Evolutionary conservation across 64 coral and sea anemone species (phyloP).

Genomic region (Pocillopora verrucosa): DNA sequence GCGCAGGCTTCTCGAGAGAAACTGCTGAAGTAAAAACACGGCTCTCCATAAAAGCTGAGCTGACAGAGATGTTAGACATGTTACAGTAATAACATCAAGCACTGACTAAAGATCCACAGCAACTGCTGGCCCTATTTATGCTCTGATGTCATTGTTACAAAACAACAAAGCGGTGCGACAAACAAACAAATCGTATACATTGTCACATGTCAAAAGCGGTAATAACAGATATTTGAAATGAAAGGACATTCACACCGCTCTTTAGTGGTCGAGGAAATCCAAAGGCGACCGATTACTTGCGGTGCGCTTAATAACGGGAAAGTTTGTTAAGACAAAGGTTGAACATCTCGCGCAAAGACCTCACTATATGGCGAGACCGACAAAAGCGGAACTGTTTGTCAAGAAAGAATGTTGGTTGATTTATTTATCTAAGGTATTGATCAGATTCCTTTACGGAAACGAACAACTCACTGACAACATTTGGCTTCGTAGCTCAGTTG

Average conservation of each 20-base stretch:
- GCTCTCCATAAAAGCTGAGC: background rate
- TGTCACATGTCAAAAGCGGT: background rate
- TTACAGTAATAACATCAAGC: background rate
- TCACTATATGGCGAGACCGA: too few relatives aligned
- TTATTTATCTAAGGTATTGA: too few relatives aligned
- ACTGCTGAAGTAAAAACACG: background rate
- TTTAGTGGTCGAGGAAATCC: background rate
- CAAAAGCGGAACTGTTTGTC: too few relatives aligned
- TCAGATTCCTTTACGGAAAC: too few relatives aligned
- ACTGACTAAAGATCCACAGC: background rate
- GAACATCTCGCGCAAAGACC: too few relatives aligned
- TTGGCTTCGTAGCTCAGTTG: too few relatives aligned
- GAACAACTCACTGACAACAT: too few relatives aligned
- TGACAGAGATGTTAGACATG: background rate
- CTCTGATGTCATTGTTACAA: background rate
- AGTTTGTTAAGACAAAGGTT: too few relatives aligned
- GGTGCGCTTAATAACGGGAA: too few relatives aligned
- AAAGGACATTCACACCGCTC: background rate
- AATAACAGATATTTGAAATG: background rate
- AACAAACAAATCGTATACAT: background rate
- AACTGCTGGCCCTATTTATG: background rate
- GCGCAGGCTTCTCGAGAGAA: background rate
- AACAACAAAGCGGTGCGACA: conserved; percentile 1
- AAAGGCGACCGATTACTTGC: background rate
- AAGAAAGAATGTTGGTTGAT: too few relatives aligned